These are phyloP conservation scores for Lingula anatina DNA, from an alignment of 2,888 invertebrate species.

Conservation along the genomic window DNA sequence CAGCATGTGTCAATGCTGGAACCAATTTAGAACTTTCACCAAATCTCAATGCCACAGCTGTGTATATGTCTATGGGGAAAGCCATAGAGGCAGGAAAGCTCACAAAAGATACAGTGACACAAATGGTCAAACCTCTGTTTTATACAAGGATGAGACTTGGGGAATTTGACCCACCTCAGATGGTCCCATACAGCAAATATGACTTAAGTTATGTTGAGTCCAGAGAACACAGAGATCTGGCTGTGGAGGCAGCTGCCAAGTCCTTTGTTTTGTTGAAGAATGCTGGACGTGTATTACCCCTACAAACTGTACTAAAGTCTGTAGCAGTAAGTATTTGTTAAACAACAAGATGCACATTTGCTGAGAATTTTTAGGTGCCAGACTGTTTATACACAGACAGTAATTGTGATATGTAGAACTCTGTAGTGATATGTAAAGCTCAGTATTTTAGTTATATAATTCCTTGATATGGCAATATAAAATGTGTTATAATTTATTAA, in stretches of 20 bases:
- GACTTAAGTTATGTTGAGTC: slow-evolving; percentile 18
- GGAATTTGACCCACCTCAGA: slow-evolving; percentile 34
- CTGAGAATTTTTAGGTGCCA: neutral
- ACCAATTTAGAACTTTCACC: slow-evolving; percentile 26
- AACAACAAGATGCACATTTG: too few species aligned
- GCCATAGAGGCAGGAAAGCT: neutral
- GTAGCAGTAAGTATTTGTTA: slow-evolving; percentile 20
- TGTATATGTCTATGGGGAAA: neutral
- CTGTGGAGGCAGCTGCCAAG: slow-evolving; percentile 18
- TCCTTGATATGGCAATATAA: too few species aligned
- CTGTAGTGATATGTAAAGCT: too few species aligned
- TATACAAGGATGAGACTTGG: slow-evolving; percentile 38
- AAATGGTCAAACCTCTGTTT: slow-evolving; percentile 28
- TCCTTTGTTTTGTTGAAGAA: slow-evolving; percentile 29
- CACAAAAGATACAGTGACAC: neutral
- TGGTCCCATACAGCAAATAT: slow-evolving; percentile 34
- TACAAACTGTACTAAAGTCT: slow-evolving; percentile 8
- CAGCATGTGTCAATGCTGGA: slow-evolving; percentile 25
- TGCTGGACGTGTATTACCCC: slow-evolving; percentile 14
- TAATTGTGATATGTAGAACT: neutral
- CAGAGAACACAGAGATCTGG: slow-evolving; percentile 15
- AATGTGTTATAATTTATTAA: too few species aligned
- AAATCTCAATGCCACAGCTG: neutral
- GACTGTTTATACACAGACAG: neutral
- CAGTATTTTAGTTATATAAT: too few species aligned